Base-by-base conservation (phyloP, 2,113 vertebrate species). In the Centropus bengalensis region DNA sequence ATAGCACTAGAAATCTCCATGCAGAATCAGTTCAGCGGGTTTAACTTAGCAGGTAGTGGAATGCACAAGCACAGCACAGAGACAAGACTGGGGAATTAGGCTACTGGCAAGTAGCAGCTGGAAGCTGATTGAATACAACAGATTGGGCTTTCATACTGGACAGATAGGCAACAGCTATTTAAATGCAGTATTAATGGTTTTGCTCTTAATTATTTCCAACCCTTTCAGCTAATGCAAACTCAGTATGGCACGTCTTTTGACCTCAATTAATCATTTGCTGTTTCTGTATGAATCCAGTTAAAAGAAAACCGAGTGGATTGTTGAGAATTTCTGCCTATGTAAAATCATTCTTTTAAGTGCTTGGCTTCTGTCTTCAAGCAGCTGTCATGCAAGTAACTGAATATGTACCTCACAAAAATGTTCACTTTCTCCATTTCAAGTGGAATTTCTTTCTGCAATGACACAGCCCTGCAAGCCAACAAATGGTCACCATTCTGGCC, bases 161-260 rank as follows among this genome's bases (percentile, higher is more conserved):
- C 91, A 96, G 96, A 97, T 70, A 95, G 89, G 94, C 93, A 92
- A 92, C 90, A 96, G 96, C 80, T 92, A 94, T 94, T 95, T 94
- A 76, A 96, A 95, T 81, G 78, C 86, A 91, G 92, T 40, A 93
- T 95, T 97, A 97, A 71, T 92, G 93, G 92, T 95, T 96, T 97
- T 96, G 81, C 81, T 94, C 89, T 86, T 96, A 96, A 96, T 97
- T 96, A 95, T 89, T 95, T 94, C 83, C 94, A 95, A 96, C 89
- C 83, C 88, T 94, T 62, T 45, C 59, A 83, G 71, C 85, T 88
- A 79, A 86, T 73, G 58, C 78, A 95, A 56, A 60, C 92, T 73
- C 75, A 47, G 59, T 60, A 79, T 1, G 78, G 62, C 71, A 81
- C 22, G 59, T 76, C 86, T 91, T 93, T 89, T 82, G 83, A 86